Percentiles rank a stretch among this genome's conserved stretches.
phyloP scores from a whole-genome alignment of 2,888 invertebrate genomes.

The Orgyia antiqua region DNA sequence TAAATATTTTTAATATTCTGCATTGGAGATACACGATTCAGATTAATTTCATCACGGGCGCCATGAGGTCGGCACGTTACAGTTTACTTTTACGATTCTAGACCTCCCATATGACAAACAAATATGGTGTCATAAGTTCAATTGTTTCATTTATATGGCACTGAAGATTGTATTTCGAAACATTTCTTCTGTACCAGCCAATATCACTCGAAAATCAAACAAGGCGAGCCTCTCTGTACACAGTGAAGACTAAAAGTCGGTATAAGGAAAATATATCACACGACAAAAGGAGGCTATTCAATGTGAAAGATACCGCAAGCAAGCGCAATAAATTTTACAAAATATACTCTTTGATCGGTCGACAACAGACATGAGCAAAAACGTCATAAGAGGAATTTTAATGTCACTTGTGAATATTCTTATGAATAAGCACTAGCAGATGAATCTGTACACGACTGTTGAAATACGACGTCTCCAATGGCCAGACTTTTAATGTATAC shows the following conservation, averaged over 20 bases:
- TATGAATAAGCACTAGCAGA: conserved; percentile 61
- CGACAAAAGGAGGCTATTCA: conserved; percentile 42
- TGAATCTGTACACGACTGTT: conserved; percentile 71
- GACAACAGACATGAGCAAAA: conserved; percentile 59
- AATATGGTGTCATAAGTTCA: conserved; percentile 19
- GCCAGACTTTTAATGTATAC: conserved; percentile 49
- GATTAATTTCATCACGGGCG: conserved; percentile 53
- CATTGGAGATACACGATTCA: conserved; percentile 49
- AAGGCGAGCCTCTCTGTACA: conserved; percentile 23
- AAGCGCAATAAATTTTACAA: conserved; percentile 55
- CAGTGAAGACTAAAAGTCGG: conserved; percentile 16
- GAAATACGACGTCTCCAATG: conserved; percentile 61
- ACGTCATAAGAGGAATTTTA: conserved; percentile 62
- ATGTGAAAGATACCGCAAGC: conserved; percentile 35
- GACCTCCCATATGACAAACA: conserved; percentile 44
- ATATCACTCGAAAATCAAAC: conserved; percentile 32
- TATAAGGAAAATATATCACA: conserved; percentile 45
- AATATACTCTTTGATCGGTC: conserved; percentile 53
- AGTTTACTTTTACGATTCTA: conserved; percentile 59
- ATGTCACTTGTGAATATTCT: conserved; percentile 61
- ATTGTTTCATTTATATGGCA: conserved; percentile 15
- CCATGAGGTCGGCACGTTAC: conserved; percentile 51
- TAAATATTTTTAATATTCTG: conserved; percentile 44
- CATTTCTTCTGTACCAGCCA: conserved; percentile 23
- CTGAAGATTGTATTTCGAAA: neutral